Base-by-base conservation (phyloP, 92 coral and sea anemone species). In the Parazoanthus atlanticus region DNA sequence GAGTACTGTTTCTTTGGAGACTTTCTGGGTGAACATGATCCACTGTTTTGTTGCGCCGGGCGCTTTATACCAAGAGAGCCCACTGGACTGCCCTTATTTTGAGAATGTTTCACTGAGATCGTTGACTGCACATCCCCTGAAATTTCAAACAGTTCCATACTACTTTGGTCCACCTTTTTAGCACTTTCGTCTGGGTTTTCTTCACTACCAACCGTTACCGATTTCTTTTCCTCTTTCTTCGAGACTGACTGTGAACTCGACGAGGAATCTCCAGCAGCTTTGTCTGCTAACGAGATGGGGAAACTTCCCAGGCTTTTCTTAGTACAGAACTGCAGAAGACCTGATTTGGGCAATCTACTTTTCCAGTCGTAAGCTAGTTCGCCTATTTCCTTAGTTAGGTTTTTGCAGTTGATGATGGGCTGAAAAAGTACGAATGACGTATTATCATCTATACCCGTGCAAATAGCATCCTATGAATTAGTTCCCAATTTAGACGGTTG, bases 371-470 rank as follows among this genome's bases (percentile, higher is more conserved):
- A 91, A 38, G 88, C 93, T 41, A 91, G 16, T 12, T 46, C 49
- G 29, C 93, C 93, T 16, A 91, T 76, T 76, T 88, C 91, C 66
- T 88, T 88, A 0, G 88, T 88, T 84, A 91, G 88, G 61, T 91
- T 88, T 90, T 88, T 91, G 71, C 88, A 88, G 85, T 91, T 91
- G 40, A 91, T 83, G 66, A 91, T 88, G 0, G 93, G 93, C 93
- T 91, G 43, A 38, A 76, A 81, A 64, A 38, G 52, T 30, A n/a
- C 31, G 40, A 79, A 41, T 36, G n/a, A 3, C 8, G 61, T 31
- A 36, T 70, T 72, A 70, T 30, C 33, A 5, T 49, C 58, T 31
- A 28, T 46, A 41, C 46, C 73, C 36, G 32, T 64, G 76, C 16
- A 46, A 28, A 84, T 16, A 41, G 47, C 41, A 71, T 19, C 34